phyloP scores from a whole-genome alignment of 2,797 vertebrate species.

The Eulemur coronatus region DNA sequence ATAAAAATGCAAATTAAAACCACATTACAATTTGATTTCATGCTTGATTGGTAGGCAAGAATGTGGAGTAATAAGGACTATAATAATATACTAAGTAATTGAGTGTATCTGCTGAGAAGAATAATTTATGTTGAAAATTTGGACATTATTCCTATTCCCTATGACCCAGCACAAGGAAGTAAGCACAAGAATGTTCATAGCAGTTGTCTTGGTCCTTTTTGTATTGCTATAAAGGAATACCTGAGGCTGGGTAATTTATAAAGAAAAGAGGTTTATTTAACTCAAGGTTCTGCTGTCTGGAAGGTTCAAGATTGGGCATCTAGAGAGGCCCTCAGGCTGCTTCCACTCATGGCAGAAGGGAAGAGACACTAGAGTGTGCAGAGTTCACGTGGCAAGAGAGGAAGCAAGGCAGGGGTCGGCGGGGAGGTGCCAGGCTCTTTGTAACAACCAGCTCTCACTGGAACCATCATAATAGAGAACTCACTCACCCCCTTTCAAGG shows the following conservation, averaged over 20 bases:
- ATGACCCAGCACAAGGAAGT: background rate
- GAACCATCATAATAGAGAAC: background rate
- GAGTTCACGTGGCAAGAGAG: background rate
- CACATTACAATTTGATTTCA: background rate
- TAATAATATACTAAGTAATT: background rate
- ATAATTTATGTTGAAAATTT: background rate
- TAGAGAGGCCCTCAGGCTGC: background rate
- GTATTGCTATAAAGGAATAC: background rate
- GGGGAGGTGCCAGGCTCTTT: background rate
- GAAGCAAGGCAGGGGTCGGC: background rate
- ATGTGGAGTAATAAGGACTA: background rate
- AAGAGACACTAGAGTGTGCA: background rate
- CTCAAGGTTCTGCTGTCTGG: background rate
- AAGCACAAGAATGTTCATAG: background rate
- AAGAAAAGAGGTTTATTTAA: background rate
- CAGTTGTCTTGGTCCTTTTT: background rate
- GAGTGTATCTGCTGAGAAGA: background rate
- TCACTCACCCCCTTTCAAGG: background rate
- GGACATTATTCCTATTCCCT: background rate
- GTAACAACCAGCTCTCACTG: background rate
- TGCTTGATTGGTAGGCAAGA: background rate
- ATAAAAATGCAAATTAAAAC: slow-evolving; percentile 42
- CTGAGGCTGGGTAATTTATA: background rate
- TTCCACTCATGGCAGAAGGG: background rate
- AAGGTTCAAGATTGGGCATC: background rate